Conservation (phyloP, 1,140 invertebrate species). For the Aricia agestis region DNA sequence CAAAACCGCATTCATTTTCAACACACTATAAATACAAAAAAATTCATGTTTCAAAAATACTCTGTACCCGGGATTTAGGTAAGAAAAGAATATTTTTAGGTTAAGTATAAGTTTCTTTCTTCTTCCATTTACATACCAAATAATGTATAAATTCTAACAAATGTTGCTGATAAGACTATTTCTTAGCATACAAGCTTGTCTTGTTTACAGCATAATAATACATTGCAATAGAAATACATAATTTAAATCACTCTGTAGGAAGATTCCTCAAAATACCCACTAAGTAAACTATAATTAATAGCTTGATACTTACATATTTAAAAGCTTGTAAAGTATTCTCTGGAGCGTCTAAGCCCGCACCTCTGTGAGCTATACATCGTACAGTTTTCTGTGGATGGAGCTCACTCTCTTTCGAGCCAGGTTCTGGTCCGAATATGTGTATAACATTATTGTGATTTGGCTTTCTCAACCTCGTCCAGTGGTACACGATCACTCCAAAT, state of each 20-base stretch:
- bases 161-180: too few species aligned
- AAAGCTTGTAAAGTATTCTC: conserved; percentile 85
- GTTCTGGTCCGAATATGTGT: conserved; percentile 58
- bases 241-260: too few species aligned
- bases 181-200: too few species aligned
- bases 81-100: too few species aligned
- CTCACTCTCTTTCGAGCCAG: conserved; percentile 45
- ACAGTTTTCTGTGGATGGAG: conserved; percentile 51
- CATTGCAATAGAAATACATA: too few species aligned
- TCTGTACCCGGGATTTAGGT: too few species aligned
- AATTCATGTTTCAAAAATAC: neutral
- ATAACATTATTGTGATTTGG: conserved; percentile 47
- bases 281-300: neutral
- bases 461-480: conserved; percentile 50
- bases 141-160: too few species aligned
- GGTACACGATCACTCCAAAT: conserved; percentile 52
- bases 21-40: conserved; percentile 74
- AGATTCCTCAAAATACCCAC: too few species aligned
- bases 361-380: conserved; percentile 80
- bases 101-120: too few species aligned
- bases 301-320: conserved; percentile 77
- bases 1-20: conserved; percentile 79
- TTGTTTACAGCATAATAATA: too few species aligned
- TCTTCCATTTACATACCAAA: too few species aligned
- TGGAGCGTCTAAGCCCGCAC: conserved; percentile 83